A percentile compares a stretch with the other conserved stretches of the same genome.
phyloP scores from a whole-genome alignment of 2,113 vertebrate genomes.

The Sinocyclocheilus rhinocerous region DNA sequence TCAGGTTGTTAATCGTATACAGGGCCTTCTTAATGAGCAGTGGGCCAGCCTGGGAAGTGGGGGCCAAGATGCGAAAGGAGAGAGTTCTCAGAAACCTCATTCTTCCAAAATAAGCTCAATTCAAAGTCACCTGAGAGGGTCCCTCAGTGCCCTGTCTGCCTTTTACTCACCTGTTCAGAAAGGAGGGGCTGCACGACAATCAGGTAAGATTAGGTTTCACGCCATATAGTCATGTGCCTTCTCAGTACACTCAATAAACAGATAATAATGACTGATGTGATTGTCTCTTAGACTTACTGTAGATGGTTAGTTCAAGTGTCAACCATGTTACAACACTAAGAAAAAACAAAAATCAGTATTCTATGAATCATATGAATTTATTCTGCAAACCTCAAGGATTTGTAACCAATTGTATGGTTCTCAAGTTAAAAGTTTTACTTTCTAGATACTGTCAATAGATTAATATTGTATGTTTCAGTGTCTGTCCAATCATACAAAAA shows the following conservation, averaged over 20 bases:
- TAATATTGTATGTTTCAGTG: neutral
- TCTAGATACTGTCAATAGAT: neutral
- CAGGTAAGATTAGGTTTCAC: conserved; percentile 69
- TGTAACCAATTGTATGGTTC: neutral
- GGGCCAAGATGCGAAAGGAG: conserved; percentile 81
- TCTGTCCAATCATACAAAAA: neutral
- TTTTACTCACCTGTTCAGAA: conserved; percentile 87
- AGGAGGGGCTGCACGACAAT: conserved; percentile 72
- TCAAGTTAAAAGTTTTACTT: neutral
- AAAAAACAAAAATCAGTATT: neutral
- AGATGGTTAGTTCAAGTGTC: neutral
- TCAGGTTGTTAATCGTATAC: conserved; percentile 92
- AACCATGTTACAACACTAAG: neutral
- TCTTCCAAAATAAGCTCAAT: conserved; percentile 96
- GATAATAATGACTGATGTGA: neutral
- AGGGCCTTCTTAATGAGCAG: conserved; percentile 94
- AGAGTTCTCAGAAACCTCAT: conserved; percentile 56
- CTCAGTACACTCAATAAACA: neutral
- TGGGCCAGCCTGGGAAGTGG: conserved; percentile 91
- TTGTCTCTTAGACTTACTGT: neutral
- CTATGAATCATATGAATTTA: neutral
- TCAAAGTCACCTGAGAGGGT: conserved; percentile 94
- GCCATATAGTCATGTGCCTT: neutral
- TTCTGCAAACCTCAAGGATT: neutral
- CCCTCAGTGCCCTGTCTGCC: conserved; percentile 91